phyloP scores from a whole-genome alignment of 2,113 vertebrate species.

The Cettia cetti region DNA sequence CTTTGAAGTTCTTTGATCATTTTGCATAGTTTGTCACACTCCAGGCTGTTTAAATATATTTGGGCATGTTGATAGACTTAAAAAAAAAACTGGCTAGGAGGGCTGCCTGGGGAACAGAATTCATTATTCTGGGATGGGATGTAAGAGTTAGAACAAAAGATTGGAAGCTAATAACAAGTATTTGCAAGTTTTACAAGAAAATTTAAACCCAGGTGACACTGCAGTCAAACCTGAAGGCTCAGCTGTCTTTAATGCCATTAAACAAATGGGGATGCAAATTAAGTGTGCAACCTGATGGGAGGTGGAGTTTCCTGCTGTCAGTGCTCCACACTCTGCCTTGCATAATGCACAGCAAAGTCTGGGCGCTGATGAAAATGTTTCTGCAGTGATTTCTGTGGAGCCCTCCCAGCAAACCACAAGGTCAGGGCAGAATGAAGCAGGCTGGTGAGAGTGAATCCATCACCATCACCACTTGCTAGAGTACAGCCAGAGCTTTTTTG shows the following conservation, averaged over 20 bases:
- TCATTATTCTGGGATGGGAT: background rate
- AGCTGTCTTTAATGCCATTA: background rate
- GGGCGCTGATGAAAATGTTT: background rate
- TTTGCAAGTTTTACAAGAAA: conserved; percentile 8
- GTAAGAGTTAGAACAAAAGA: conserved; percentile 12
- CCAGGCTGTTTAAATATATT: conserved; percentile 20
- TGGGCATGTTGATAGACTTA: conserved; percentile 9
- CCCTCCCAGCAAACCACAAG: background rate
- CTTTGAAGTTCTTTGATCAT: conserved; percentile 68
- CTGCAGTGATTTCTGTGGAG: background rate
- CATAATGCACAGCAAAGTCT: background rate
- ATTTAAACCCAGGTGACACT: background rate
- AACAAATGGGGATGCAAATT: background rate
- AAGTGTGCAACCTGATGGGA: background rate
- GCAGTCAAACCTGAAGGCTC: background rate
- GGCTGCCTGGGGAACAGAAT: conserved; percentile 23
- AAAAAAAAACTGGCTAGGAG: conserved; percentile 5
- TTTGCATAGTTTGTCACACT: conserved; percentile 59
- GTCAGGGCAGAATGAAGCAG: background rate
- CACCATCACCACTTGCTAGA: background rate
- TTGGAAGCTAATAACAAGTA: background rate
- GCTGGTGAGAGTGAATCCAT: background rate
- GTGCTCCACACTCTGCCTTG: background rate
- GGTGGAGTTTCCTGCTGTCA: background rate
- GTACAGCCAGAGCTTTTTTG: background rate